Base-by-base conservation (phyloP, 2,113 vertebrate species). In the Neomonachus schauinslandi region DNA sequence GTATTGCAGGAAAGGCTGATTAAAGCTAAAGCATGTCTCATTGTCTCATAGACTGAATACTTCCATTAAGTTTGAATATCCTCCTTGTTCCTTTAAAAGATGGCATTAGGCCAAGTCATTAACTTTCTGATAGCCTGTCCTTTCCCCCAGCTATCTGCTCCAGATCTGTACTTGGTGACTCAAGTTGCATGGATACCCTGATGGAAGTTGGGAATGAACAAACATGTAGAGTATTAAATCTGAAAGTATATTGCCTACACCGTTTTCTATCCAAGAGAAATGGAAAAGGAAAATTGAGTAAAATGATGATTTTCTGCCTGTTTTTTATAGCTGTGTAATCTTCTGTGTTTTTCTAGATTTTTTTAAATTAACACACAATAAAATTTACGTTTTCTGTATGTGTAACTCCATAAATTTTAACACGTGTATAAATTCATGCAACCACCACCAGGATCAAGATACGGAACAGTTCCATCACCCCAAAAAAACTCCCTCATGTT, bases 41-140 rank as follows among this genome's bases (percentile, higher is more conserved):
- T 93, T 89, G 93, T 96, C 92, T 91, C 77, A 0, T 1, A 67
- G 90, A 76, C 95, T 87, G 95, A 98, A 97, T 84, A 72, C 93
- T 94, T 94, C 93, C 95, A 98, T 95, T 94, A 97, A 89, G 77
- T 46, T 94, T 98, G 97, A 98, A 98, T 98, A 65, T 95, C 93
- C 96, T 95, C 86, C 95, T 97, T 98, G 91, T 98, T 97, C 85
- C 76, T 97, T 96, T 89, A 94, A 94, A 80, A 14, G 15, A 18
- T 85, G 97, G 97, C 95, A 26, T 7, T 21, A 18, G 18, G 86
- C 97, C 98, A 97, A 95, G 94, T 95, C 97, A 97, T 98, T 98
- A 97, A 86, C 97, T 97, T 96, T 93, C 95, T 95, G 97, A 93
- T 97, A 94, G 94, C 55, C 93, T 81, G 94, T 97, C 91, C 97